phyloP scores from a whole-genome alignment of 2,113 vertebrate species.

The Ifrita kowaldi region DNA sequence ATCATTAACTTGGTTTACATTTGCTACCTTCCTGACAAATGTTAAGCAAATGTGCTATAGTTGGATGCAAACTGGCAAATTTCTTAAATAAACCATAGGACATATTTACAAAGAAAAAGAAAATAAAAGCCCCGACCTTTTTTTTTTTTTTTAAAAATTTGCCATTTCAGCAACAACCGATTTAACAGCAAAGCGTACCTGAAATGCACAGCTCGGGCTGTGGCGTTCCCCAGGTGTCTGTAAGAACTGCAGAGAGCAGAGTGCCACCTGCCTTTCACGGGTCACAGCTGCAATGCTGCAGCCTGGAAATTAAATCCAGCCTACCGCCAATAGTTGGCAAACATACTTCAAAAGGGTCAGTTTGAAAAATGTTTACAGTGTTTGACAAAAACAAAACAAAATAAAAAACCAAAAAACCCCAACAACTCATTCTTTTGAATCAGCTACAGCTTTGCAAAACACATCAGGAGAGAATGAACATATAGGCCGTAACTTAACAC shows the following conservation, averaged over 20 bases:
- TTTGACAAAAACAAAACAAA: neutral
- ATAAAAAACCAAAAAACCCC: rapidly evolving
- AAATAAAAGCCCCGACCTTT: neutral
- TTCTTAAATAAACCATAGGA: neutral
- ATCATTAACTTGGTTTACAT: neutral
- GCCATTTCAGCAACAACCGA: neutral
- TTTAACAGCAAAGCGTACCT: neutral
- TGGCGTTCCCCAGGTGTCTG: neutral
- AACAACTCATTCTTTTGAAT: neutral
- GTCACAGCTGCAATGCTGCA: constrained; percentile 26
- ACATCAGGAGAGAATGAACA: neutral
- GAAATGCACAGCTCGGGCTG: neutral
- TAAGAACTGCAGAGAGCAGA: neutral
- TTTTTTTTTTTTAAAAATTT: neutral
- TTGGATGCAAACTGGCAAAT: neutral
- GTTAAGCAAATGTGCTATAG: neutral
- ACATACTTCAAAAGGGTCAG: neutral
- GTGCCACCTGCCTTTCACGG: constrained; percentile 29
- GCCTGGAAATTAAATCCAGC: neutral
- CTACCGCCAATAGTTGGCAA: neutral
- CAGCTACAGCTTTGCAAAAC: neutral
- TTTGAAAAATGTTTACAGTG: neutral
- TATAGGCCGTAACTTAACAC: neutral
- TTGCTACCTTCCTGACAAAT: neutral
- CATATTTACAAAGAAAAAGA: neutral